Evolutionary conservation across 2,797 vertebrate species (phyloP), one percentile per base, ranked within the genome.

Genomic region (Momotus momota): DNA sequence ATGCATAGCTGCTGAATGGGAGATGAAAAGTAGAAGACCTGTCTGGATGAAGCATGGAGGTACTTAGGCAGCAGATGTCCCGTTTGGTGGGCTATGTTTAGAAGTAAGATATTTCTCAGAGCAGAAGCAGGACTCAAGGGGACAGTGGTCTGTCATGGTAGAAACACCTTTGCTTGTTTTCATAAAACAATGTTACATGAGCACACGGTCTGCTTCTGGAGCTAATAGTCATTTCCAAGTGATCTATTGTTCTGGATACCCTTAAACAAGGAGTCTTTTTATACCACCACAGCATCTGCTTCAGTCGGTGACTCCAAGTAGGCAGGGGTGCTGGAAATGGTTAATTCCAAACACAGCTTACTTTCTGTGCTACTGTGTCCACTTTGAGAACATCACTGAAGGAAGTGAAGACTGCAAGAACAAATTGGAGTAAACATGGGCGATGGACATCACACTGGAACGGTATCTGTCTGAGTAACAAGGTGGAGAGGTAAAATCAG

Each of bases 1-100:
- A 90, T 81, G 75, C 61, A 61, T 52, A 81, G 96, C 81, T 96
- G 90, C 94, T 96, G 96, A 96, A 97, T 71, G 55, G 85, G 87
- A 96, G 96, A 95, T 73, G 35, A 75, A 77, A 91, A 57, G 80
- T 35, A 35, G 93, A 77, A 73, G 71, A 67, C 43, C 57, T 84
- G 73, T 78, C 60, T 82, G 83, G 74, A 54, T 51, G n/a, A 65
- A 66, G 41, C 16, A 7, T 13, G 16, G 38, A 41, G 58, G 51
- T 35, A 16, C 33, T 67, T 2, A 16, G 51, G 61, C 72, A 43
- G 12, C 10, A 62, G 66, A 21, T 38, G 35, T 55, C 40, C n/a
- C 35, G 15, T 70, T 46, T 71, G 31, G 45, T 20, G 1, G 1
- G 57, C 22, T 15, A 1, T 10, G 17, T 54, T 74, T 27, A 66